Base-by-base conservation (phyloP, 1,140 invertebrate species). In the Leptinotarsa lineolata region DNA sequence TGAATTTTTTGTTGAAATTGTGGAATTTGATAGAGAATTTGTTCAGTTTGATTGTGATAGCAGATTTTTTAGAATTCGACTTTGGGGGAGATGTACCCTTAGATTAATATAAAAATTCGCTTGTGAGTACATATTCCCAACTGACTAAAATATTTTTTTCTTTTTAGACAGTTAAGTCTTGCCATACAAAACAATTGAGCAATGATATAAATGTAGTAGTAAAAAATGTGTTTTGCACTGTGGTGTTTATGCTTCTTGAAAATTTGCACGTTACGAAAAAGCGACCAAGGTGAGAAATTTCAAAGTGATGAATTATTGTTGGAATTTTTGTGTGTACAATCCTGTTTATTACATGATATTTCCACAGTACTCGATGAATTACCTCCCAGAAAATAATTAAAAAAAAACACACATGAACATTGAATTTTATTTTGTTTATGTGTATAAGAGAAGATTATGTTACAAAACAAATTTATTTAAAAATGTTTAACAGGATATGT, bases 151-250 rank as follows among this genome's bases (percentile, higher is more conserved):
- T 76, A 74, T 73, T 66, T 77, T 77, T 79, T 77, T 79, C 78
- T 79, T 79, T 79, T 79, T 79, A 79, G 78, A 79, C 77, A 60
- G 64, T 70, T 54, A 45, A 45, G 48, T 68, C 63, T 73, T 61
- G 46, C 73, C 45, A 63, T 66, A 71, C 44, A 66, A 68, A 68
- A 68, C 15, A 54, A 68, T 22, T 20, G 46, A 54, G 13, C 20
- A 58, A 68, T 54, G 45, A 48, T 58, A 54, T 16, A 54, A 21
- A 68, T 54, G 44, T 45, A 68, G n/a, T 68, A 21, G 70, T 72
- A 72, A 70, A 70, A 66, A 70, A 70, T 54, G 64, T 69, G 48
- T 70, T 74, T 46, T 68, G 59, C 58, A 68, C 74, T 69, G 70
- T 72, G 71, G 67, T 54, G 44, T 58, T 54, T 70, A 69, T 72